Evolutionary conservation across 92 coral and sea anemone species (phyloP), one percentile per base, ranked within the genome.

Genomic region (Muricea muricata): DNA sequence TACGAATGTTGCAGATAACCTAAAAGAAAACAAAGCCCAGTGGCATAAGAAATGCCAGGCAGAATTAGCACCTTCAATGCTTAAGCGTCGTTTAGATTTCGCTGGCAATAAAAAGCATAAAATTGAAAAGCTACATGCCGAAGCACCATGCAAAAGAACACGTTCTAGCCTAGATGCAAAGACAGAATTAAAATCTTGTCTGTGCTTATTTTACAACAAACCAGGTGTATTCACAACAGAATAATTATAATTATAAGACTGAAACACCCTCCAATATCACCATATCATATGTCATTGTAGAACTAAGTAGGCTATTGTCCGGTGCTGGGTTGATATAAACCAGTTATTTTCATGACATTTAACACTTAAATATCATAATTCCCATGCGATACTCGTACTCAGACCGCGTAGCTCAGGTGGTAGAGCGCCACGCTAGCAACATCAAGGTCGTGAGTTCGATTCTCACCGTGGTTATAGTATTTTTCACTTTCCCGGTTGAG

Each of bases 31-130:
- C 28, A 73, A 45, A 7, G 79, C 79, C 20, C 79, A 20, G 26
- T 73, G 79, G 79, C 79, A 73, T 73, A 73, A 39, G 20, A 60
- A 34, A 28, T 73, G 79, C 26, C 79, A 73, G 26, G 79, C 79
- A 73, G 57, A 73, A 73, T 45, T 73, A 26, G 79, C 79, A 73
- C 75, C 75, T 0, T 68, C 48, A 26, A 68, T 41, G 10, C 57
- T 73, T 45, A 73, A 73, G 20, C 79, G 58, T 73, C 58, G 58
- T 12, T 35, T 73, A n/a, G 79, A 73, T 41, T 73, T 60, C 8
- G 79, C 57, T 46, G 79, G 25, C 6, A 73, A 73, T 5, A 73
- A n/a, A 73, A 73, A 73, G 26, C 33, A 60, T 8, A 73, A 73
- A 20, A n/a, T n/a, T n/a, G n/a, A 39, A 45, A 34, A 39, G 21